Evolutionary conservation across 1,140 invertebrate genomes (phyloP), one percentile per base, ranked within the genome.

Genomic region (Heliothis subflexa): DNA sequence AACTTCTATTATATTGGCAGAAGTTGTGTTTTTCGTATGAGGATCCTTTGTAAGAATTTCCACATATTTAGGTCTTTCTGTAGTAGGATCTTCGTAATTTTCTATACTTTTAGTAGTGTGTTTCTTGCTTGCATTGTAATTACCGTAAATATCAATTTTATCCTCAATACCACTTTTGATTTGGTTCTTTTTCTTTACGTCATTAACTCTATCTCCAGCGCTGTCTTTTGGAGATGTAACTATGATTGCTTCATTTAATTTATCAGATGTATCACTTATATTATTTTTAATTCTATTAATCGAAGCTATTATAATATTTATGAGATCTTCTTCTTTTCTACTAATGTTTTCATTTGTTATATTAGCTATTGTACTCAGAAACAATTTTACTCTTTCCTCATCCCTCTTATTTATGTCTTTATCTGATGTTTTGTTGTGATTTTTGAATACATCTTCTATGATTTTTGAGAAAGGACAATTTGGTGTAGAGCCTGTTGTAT

Each of bases 251-350:
- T 93, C 91, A 66, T 92, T 91, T 33, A 92, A 14, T 64, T 83
- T 81, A 11, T 62, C 84, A 57, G 85, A 83, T 81, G 80, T 75
- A 52, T 85, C 57, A 40, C 85, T 88, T 13, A 93, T 84, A 70
- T 94, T 93, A 25, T 89, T 89, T 86, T 93, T 93, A 61, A 94
- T 94, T 82, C 85, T 88, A 79, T 93, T 91, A 62, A 94, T 94
- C 21, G 93, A 92, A 64, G 89, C 91, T 40, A 94, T 94, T 47
- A 94, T 94, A 75, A 88, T 84, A 68, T 93, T 88, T 13, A 94
- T 86, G 79, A 93, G 57, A 79, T 89, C 87, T 83, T 93, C 91
- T 81, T 94, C 88, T 59, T 87, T 85, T 82, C 82, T 81, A 54
- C 84, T 88, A 14, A 84, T 79, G 54, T 84, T 87, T 25, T 84